A percentile compares a stretch with the other conserved stretches of the same genome.
Conservation (phyloP, 2,113 vertebrate genomes). For the Poeciliopsis prolifica region DNA sequence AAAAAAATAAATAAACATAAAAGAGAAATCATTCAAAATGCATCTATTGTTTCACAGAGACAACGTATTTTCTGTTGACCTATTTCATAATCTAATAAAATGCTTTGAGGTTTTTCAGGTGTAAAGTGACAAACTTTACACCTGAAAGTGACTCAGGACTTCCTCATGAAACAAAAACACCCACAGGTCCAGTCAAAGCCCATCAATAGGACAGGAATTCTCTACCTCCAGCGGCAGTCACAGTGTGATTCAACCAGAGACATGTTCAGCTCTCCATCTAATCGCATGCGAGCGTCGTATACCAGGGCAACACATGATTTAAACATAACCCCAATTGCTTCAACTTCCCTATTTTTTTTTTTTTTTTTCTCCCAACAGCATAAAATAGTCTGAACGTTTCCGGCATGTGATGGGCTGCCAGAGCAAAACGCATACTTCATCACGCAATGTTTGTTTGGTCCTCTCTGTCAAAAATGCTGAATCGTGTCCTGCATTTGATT, state of each 20-base stretch:
- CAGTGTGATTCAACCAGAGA: constrained; percentile 1
- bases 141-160: too few relatives aligned
- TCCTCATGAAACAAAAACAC: neutral
- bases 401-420: constrained; percentile 5
- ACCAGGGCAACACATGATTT: neutral
- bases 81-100: neutral
- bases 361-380: neutral
- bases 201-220: neutral
- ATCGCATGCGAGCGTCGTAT: neutral
- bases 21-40: neutral
- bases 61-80: neutral
- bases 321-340: constrained; percentile 3
- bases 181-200: neutral
- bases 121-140: neutral
- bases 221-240: neutral
- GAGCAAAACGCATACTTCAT: neutral
- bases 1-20: too few relatives aligned
- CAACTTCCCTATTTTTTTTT: constrained; percentile 26
- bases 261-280: constrained; percentile 3
- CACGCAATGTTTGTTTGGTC: neutral
- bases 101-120: neutral
- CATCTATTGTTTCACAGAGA: neutral
- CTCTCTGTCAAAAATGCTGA: neutral
- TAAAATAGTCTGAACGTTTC: constrained; percentile 5
- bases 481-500: neutral